phyloP scores from a whole-genome alignment of 2,888 invertebrate genomes.

The Diachrysia chrysitis region DNA sequence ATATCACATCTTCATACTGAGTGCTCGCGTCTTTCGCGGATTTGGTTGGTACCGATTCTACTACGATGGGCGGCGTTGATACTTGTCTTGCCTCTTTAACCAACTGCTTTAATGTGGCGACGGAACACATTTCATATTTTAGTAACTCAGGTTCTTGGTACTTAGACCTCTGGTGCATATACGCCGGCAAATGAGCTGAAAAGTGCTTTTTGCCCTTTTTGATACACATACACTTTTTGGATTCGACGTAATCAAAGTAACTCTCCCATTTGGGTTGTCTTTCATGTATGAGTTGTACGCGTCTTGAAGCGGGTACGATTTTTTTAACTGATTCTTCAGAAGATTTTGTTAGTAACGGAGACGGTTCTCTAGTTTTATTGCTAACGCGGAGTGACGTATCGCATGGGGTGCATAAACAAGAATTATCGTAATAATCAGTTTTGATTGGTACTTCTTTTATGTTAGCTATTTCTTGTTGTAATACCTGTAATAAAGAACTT shows the following conservation, averaged over 20 bases:
- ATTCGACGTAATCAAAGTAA: constrained; percentile 69
- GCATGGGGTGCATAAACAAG: constrained; percentile 26
- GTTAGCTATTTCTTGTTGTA: constrained; percentile 75
- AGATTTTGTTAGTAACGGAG: not conserved
- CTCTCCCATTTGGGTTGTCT: constrained; percentile 78
- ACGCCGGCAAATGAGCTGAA: constrained; percentile 74
- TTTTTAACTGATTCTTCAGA: not conserved
- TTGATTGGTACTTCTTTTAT: constrained; percentile 61
- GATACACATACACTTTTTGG: constrained; percentile 70
- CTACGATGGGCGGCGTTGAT: constrained; percentile 44
- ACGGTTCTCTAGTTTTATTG: not conserved
- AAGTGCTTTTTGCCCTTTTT: constrained; percentile 74
- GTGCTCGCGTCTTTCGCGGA: constrained; percentile 65
- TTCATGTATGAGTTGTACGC: constrained; percentile 64
- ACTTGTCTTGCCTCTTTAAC: constrained; percentile 67
- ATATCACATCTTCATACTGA: constrained; percentile 73
- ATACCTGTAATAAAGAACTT: constrained; percentile 77
- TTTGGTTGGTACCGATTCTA: constrained; percentile 54
- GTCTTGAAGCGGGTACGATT: not conserved
- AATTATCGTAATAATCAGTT: constrained; percentile 69
- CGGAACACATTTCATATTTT: constrained; percentile 71
- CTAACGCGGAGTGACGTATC: not conserved
- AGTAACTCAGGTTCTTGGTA: constrained; percentile 70
- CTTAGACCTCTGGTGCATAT: constrained; percentile 74
- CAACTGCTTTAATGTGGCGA: constrained; percentile 65